Conservation (phyloP, 2,888 invertebrate species). For the Prosapia bicincta region DNA sequence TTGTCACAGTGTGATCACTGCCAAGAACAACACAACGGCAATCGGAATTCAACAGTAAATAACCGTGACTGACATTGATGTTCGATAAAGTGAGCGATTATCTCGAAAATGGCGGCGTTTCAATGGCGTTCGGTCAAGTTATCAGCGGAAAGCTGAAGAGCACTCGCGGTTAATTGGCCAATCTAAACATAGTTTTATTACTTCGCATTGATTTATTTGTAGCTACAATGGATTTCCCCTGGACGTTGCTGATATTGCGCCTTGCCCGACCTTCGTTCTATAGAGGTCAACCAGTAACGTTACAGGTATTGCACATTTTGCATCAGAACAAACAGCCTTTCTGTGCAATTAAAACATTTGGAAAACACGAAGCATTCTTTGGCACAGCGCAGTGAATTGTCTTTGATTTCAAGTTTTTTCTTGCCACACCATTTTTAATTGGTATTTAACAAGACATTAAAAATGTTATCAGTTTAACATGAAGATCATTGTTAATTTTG, state of each 20-base stretch:
- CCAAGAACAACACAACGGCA: neutral
- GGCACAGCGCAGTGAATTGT: too few species aligned
- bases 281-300: neutral
- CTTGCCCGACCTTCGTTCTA: neutral
- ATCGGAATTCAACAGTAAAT: neutral
- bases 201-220: neutral
- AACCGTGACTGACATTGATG: conserved; percentile 2
- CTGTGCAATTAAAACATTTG: too few species aligned
- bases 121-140: neutral
- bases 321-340: too few species aligned
- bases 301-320: too few species aligned
- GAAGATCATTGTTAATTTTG: too few species aligned
- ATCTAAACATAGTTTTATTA: neutral
- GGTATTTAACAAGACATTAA: too few species aligned
- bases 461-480: too few species aligned
- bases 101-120: neutral
- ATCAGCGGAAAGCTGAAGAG: neutral
- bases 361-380: too few species aligned
- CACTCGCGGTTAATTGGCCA: neutral
- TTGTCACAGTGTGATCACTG: neutral
- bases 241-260: neutral
- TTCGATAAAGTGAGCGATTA: neutral
- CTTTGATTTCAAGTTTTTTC: too few species aligned
- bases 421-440: too few species aligned
- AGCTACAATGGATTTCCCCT: neutral